Conservation (phyloP, 2,113 vertebrate species). For the Silurus meridionalis region DNA sequence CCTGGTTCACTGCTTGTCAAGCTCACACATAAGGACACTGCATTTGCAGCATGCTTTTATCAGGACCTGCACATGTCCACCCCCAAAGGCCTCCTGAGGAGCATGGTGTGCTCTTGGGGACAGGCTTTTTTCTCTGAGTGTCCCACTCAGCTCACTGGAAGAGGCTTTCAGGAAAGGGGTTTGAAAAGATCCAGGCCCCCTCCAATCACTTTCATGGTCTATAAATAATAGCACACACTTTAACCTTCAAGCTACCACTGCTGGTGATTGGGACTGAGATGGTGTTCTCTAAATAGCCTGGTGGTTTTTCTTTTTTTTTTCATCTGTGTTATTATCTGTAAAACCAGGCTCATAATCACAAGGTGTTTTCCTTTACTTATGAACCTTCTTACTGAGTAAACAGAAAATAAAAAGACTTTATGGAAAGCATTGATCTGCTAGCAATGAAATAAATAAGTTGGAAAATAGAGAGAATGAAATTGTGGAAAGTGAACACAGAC, state of each 20-base stretch:
- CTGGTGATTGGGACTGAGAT: too few species aligned
- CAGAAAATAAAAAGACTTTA: conserved; percentile 57
- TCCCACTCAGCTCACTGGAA: conserved; percentile 28
- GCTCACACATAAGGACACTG: not conserved
- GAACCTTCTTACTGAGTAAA: conserved; percentile 67
- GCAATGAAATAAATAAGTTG: conserved; percentile 66
- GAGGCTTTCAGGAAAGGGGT: not conserved
- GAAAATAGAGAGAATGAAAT: conserved; percentile 30
- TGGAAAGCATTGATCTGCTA: conserved; percentile 66
- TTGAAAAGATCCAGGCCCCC: conserved; percentile 29
- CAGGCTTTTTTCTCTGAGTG: conserved; percentile 21
- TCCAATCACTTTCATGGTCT: conserved; percentile 4
- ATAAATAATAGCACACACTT: conserved; percentile 11
- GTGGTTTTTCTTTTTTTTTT: not conserved
- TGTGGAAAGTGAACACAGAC: conserved; percentile 50
- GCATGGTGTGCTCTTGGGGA: not conserved
- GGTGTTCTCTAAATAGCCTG: not conserved
- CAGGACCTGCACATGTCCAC: conserved; percentile 4
- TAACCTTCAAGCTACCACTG: not conserved
- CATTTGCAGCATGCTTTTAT: conserved; percentile 40
- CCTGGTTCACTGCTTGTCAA: not conserved
- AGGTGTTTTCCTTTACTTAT: conserved; percentile 60
- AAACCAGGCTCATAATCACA: conserved; percentile 63
- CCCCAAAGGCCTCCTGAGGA: not conserved
- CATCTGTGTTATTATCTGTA: conserved; percentile 62